A percentile compares a stretch with the other conserved stretches of the same genome.
Evolutionary conservation across 2,797 vertebrate genomes (phyloP).

Genomic region (Dermochelys coriacea): DNA sequence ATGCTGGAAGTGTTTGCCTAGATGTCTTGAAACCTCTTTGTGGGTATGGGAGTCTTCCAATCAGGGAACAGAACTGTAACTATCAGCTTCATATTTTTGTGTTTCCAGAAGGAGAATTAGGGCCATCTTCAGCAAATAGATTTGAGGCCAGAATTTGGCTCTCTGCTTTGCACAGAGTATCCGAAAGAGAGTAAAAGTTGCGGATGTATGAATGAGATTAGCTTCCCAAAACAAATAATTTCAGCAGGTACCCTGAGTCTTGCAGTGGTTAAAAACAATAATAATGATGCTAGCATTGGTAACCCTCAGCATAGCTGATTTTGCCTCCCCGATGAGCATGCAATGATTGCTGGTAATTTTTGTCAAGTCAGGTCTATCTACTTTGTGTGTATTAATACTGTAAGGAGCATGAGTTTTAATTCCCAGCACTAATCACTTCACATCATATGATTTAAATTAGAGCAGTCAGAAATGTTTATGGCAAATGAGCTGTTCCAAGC

Average conservation of each 20-base stretch:
- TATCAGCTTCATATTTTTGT: neutral
- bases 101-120: neutral
- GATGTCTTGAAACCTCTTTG: accelerated
- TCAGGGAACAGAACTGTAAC: neutral
- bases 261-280: accelerated
- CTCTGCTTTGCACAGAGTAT: neutral
- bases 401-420: neutral
- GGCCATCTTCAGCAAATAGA: neutral
- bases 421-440: accelerated
- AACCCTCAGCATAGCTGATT: neutral
- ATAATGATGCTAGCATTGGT: neutral
- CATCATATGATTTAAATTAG: neutral
- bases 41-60: neutral
- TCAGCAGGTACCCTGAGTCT: neutral
- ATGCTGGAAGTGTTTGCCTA: neutral
- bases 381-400: neutral
- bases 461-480: accelerated
- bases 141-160: neutral
- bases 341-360: neutral
- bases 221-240: neutral
- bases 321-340: accelerated
- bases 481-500: neutral
- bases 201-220: neutral
- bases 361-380: neutral
- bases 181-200: neutral